These are phyloP conservation scores for Laspeyria flexula DNA, from an alignment of 2,888 invertebrate species.

Conservation along the genomic window DNA sequence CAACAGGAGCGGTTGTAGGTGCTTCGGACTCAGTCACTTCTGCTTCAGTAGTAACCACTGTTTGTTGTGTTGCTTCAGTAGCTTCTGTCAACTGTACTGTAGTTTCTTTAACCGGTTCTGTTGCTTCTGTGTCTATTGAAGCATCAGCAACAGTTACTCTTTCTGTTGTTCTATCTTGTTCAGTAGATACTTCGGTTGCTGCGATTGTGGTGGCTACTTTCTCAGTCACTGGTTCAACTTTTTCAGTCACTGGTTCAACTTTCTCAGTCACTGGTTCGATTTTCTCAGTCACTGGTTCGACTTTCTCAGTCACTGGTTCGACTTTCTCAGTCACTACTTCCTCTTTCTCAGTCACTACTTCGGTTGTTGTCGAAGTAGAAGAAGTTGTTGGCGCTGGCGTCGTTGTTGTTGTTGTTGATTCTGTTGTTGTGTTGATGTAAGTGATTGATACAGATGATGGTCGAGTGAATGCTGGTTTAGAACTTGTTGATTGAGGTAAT, in stretches of 20 bases:
- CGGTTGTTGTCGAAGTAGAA: slow-evolving; percentile 46
- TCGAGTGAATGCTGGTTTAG: slow-evolving; percentile 69
- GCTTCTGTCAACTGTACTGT: slow-evolving; percentile 38
- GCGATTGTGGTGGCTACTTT: slow-evolving; percentile 47
- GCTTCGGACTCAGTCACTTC: slow-evolving; percentile 49
- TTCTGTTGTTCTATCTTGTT: slow-evolving; percentile 29
- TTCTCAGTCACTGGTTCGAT: slow-evolving; percentile 46
- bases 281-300: slow-evolving; percentile 45
- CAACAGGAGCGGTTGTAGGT: slow-evolving; percentile 53
- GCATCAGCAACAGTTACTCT: slow-evolving; percentile 29
- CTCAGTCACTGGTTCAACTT: slow-evolving; percentile 44
- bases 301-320: slow-evolving; percentile 45
- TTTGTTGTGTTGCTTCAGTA: slow-evolving; percentile 7
- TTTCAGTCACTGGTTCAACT: slow-evolving; percentile 45
- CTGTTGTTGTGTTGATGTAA: slow-evolving; percentile 66
- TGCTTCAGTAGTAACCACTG: slow-evolving; percentile 6
- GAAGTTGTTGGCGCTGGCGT: slow-evolving; percentile 51
- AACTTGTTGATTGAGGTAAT: slow-evolving; percentile 74
- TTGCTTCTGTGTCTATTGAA: slow-evolving; percentile 25
- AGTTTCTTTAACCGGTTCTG: slow-evolving; percentile 46
- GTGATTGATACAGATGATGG: slow-evolving; percentile 70
- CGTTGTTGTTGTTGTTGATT: slow-evolving; percentile 44
- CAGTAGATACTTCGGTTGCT: slow-evolving; percentile 45
- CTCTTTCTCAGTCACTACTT: too few relatives aligned
- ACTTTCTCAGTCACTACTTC: slow-evolving; percentile 47